A percentile compares a stretch with the other conserved stretches of the same genome.
phyloP scores from a whole-genome alignment of 2,888 invertebrate genomes.

The Trissolcus japonicus region DNA sequence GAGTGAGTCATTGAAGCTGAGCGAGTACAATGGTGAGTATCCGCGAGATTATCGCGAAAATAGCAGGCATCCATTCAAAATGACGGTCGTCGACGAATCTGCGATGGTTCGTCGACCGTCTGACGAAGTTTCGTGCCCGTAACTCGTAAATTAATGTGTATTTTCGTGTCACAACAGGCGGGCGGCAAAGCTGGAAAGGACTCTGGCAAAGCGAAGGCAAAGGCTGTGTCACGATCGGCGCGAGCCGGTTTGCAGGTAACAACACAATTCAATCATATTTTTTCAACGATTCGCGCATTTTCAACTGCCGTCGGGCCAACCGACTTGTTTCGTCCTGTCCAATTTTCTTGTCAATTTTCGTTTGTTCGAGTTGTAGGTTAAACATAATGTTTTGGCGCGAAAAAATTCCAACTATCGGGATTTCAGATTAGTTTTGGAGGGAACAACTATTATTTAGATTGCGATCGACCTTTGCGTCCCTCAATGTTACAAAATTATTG shows the following conservation, averaged over 20 bases:
- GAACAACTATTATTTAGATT: not conserved
- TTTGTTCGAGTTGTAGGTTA: constrained; percentile 59
- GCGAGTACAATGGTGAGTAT: constrained; percentile 59
- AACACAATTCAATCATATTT: not conserved
- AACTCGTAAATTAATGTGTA: constrained; percentile 78
- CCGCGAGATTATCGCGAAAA: constrained; percentile 72
- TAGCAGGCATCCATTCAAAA: constrained; percentile 67
- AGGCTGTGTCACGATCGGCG: constrained; percentile 99
- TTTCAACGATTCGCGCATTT: not conserved
- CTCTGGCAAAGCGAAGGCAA: constrained; percentile 99
- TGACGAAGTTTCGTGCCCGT: constrained; percentile 80
- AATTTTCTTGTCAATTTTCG: not conserved
- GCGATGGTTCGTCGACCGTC: constrained; percentile 75
- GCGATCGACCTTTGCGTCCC: not conserved
- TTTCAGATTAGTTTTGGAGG: not conserved
- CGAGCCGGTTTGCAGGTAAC: constrained; percentile 98
- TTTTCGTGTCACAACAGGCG: constrained; percentile 82
- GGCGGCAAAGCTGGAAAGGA: constrained; percentile 99
- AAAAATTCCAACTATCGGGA: constrained; percentile 54
- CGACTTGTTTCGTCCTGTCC: not conserved
- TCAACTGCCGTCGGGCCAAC: too few relatives aligned
- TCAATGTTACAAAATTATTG: not conserved
- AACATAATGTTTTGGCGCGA: constrained; percentile 69
- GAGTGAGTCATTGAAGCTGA: constrained; percentile 44
- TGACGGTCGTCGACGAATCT: constrained; percentile 60